Conservation (phyloP, 2,888 invertebrate genomes). For the Orthosia incerta region DNA sequence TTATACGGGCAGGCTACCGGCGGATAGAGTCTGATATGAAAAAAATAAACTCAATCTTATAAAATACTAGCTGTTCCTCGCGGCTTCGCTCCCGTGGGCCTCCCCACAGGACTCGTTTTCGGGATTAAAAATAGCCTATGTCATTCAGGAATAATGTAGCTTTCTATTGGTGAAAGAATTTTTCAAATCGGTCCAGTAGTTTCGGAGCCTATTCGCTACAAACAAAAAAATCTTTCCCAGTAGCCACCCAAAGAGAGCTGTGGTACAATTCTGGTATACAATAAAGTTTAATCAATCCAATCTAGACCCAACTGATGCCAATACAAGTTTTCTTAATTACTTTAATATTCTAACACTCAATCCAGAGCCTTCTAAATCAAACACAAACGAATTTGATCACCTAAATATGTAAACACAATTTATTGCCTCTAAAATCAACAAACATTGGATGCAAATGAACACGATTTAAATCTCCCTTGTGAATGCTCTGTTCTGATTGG, state of each 20-base stretch:
- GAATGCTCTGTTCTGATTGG: slow-evolving; percentile 56
- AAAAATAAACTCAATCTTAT: not conserved
- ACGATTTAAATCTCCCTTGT: slow-evolving; percentile 46
- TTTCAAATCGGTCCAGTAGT: too few relatives aligned
- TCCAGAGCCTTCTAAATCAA: slow-evolving; percentile 21
- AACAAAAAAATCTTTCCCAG: too few relatives aligned
- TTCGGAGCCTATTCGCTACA: too few relatives aligned
- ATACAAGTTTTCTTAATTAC: slow-evolving; percentile 2
- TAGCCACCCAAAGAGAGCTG: not conserved
- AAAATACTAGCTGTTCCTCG: too few relatives aligned
- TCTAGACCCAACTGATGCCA: too few relatives aligned
- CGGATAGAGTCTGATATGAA: too few relatives aligned
- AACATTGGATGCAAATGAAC: slow-evolving; percentile 53
- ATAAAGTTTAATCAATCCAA: not conserved
- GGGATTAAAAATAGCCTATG: too few relatives aligned
- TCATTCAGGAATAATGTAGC: too few relatives aligned
- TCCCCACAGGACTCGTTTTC: too few relatives aligned
- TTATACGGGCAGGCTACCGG: not conserved
- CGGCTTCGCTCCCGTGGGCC: too few relatives aligned
- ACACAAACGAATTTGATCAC: slow-evolving; percentile 33
- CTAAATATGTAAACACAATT: slow-evolving; percentile 53
- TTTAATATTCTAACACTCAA: slow-evolving; percentile 21
- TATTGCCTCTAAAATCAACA: slow-evolving; percentile 56
- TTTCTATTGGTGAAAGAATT: too few relatives aligned
- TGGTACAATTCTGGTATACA: not conserved